Conservation (phyloP, 2,888 invertebrate genomes). For the Orchesellides sinensis region DNA sequence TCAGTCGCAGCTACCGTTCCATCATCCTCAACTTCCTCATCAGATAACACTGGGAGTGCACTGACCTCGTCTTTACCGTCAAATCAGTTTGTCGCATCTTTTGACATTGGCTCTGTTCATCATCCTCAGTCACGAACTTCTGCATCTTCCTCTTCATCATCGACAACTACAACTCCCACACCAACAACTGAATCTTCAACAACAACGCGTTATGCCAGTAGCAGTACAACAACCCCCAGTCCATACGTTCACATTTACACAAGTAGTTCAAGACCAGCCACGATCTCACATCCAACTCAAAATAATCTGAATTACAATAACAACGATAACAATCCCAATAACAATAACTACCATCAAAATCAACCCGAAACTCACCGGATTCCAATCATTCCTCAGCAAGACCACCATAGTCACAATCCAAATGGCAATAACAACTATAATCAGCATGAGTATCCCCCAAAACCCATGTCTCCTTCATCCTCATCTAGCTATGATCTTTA, state of each 20-base stretch:
- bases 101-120: constrained; percentile 11
- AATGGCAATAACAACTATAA: constrained; percentile 10
- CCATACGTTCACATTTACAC: not conserved
- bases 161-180: constrained; percentile 8
- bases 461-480: constrained; percentile 35
- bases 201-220: too few relatives aligned
- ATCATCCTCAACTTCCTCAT: not conserved
- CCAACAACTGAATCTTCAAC: constrained; percentile 10
- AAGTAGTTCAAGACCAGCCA: constrained; percentile 6
- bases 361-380: constrained; percentile 52
- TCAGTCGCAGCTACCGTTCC: not conserved
- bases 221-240: not conserved
- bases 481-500: constrained; percentile 16
- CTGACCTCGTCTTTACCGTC: constrained; percentile 3
- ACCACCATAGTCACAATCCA: not conserved
- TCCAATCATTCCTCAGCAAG: constrained; percentile 20
- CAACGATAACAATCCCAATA: constrained; percentile 16
- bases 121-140: not conserved
- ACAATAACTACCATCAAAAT: constrained; percentile 9
- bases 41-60: constrained; percentile 14
- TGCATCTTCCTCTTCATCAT: constrained; percentile 1
- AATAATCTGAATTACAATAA: not conserved
- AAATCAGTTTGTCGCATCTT: constrained; percentile 5
- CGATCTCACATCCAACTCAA: not conserved
- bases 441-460: constrained; percentile 25